phyloP scores from a whole-genome alignment of 2,113 vertebrate genomes.

The Tiliqua scincoides region DNA sequence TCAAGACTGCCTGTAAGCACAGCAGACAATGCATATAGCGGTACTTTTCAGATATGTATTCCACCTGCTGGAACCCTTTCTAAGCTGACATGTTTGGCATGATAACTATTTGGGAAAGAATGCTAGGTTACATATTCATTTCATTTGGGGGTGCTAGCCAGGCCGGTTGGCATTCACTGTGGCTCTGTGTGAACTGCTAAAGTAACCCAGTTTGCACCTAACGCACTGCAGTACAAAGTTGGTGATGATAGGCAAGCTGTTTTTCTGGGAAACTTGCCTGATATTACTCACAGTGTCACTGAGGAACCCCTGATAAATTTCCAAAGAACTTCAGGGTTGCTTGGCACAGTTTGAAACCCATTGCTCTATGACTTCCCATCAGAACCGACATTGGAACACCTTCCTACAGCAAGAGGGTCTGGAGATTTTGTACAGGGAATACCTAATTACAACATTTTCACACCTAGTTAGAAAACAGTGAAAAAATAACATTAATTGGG shows the following conservation, averaged over 20 bases:
- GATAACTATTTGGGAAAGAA: background rate
- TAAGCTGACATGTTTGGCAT: background rate
- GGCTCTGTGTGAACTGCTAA: background rate
- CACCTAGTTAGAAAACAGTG: background rate
- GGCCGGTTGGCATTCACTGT: background rate
- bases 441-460: background rate
- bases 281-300: background rate
- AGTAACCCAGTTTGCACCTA: background rate
- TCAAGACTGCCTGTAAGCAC: background rate
- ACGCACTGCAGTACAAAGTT: background rate
- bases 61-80: background rate
- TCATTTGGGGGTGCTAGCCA: background rate
- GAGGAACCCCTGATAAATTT: background rate
- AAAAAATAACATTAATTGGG: no score
- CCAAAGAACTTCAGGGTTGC: background rate
- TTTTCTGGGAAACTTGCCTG: conserved; percentile 6
- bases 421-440: background rate
- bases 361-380: background rate
- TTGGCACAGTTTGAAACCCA: background rate
- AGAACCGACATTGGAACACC: background rate
- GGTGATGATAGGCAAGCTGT: background rate
- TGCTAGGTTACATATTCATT: background rate
- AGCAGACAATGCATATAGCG: background rate
- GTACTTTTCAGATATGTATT: background rate
- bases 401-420: background rate